Conservation (phyloP, 2,888 invertebrate species). For the Stenolophus ochropezus region DNA sequence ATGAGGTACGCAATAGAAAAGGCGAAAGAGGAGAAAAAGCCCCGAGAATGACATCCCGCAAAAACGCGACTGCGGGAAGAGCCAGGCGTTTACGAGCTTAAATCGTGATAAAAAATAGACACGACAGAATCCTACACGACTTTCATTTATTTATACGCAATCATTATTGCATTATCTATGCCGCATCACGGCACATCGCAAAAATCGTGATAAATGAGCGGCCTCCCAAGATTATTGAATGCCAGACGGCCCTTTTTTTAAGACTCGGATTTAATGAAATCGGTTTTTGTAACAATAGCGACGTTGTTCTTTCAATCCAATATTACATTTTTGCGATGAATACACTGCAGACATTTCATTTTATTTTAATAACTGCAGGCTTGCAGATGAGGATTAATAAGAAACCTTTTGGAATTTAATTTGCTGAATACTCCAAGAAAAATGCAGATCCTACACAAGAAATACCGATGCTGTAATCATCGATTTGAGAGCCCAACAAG, state of each 20-base stretch:
- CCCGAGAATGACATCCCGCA: conserved; percentile 28
- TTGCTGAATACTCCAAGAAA: conserved; percentile 8
- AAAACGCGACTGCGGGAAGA: conserved; percentile 49
- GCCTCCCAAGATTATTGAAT: conserved; percentile 46
- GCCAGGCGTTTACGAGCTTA: conserved; percentile 53
- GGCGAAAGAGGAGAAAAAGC: conserved; percentile 46
- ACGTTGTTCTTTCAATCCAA: conserved; percentile 35
- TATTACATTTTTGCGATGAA: conserved; percentile 37
- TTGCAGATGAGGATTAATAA: conserved; percentile 34
- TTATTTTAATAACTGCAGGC: conserved; percentile 26
- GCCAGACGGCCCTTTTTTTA: conserved; percentile 21
- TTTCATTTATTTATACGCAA: conserved; percentile 60
- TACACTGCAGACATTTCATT: conserved; percentile 28
- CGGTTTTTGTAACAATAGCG: conserved; percentile 26
- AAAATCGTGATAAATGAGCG: conserved; percentile 53
- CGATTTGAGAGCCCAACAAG: no score
- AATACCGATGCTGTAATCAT: no score
- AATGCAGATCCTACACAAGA: neutral
- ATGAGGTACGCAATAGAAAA: conserved; percentile 57
- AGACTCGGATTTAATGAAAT: conserved; percentile 36
- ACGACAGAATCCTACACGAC: conserved; percentile 56
- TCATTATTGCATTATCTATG: conserved; percentile 60
- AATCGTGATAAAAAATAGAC: conserved; percentile 56
- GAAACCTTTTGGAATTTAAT: conserved; percentile 21
- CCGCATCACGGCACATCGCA: conserved; percentile 27